phyloP scores from a whole-genome alignment of 2,797 vertebrate species.

The Poeciliopsis infans region DNA sequence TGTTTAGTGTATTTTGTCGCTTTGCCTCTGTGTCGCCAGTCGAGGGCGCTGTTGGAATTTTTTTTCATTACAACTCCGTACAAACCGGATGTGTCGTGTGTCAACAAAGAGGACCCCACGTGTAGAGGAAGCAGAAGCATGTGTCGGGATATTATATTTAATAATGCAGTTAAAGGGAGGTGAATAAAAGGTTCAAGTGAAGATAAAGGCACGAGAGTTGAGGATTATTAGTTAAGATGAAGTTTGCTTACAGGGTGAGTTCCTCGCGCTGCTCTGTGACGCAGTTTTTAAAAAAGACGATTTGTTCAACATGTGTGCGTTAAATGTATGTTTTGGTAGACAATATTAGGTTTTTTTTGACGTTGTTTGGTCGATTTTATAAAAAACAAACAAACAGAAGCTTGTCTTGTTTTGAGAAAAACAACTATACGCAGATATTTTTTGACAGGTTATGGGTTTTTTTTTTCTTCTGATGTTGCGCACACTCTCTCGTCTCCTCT shows the following conservation, averaged over 20 bases:
- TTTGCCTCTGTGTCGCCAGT: conserved; percentile 28
- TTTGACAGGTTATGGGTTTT: background rate
- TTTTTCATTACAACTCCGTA: too few relatives aligned
- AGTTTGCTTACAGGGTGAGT: conserved; percentile 83
- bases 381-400: background rate
- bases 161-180: fast-evolving
- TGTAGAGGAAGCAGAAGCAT: conserved; percentile 46
- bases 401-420: background rate
- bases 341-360: fast-evolving
- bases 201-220: background rate
- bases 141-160: background rate
- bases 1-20: background rate
- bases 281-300: too few relatives aligned
- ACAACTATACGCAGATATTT: background rate
- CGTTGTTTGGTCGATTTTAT: background rate
- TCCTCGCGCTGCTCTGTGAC: background rate
- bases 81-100: conserved; percentile 48
- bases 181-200: background rate
- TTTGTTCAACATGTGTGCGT: fast-evolving
- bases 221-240: conserved; percentile 69
- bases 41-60: conserved; percentile 19
- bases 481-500: background rate
- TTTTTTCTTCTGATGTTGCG: background rate
- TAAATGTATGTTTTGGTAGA: fast-evolving
- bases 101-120: conserved; percentile 66